A percentile compares a stretch with the other conserved stretches of the same genome.
Evolutionary conservation across 1,140 invertebrate species (phyloP).

Genomic region (Antheraea pernyi): DNA sequence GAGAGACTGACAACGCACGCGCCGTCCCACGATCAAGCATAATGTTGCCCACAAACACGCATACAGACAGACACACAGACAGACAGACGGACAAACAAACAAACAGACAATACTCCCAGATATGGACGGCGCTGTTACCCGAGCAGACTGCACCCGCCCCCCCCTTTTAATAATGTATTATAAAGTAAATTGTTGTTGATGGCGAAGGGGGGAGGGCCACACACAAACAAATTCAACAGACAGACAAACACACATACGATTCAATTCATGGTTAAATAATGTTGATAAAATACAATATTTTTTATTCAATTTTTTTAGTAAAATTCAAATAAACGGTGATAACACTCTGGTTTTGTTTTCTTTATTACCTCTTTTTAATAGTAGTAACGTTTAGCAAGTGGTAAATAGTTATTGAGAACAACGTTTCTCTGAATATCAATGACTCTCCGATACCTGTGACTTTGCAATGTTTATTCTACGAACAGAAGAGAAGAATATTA

Average conservation of each 20-base stretch:
- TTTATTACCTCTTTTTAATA: conserved; percentile 24
- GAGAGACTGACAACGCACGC: conserved; percentile 69
- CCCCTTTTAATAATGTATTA: not conserved
- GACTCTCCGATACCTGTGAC: no score
- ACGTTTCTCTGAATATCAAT: no score
- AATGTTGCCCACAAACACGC: conserved; percentile 11
- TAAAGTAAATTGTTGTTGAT: no score
- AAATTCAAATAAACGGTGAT: conserved; percentile 76
- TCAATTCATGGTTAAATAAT: conserved; percentile 43
- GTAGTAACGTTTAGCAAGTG: not conserved
- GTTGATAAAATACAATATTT: conserved; percentile 76
- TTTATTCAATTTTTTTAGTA: conserved; percentile 79
- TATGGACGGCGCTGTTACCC: conserved; percentile 9
- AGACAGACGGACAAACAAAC: conserved; percentile 10
- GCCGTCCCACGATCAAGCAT: conserved; percentile 15
- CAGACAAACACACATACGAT: conserved; percentile 15
- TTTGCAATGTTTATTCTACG: no score
- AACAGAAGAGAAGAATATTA: no score
- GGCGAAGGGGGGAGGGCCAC: not conserved
- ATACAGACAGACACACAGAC: conserved; percentile 16
- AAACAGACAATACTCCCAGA: no score
- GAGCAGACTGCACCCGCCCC: conserved; percentile 5
- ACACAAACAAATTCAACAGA: not conserved
- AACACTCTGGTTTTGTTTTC: conserved; percentile 58
- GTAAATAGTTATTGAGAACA: no score